Evolutionary conservation across 2,113 vertebrate species (phyloP).

Genomic region (Chloropsis cyanopogon): DNA sequence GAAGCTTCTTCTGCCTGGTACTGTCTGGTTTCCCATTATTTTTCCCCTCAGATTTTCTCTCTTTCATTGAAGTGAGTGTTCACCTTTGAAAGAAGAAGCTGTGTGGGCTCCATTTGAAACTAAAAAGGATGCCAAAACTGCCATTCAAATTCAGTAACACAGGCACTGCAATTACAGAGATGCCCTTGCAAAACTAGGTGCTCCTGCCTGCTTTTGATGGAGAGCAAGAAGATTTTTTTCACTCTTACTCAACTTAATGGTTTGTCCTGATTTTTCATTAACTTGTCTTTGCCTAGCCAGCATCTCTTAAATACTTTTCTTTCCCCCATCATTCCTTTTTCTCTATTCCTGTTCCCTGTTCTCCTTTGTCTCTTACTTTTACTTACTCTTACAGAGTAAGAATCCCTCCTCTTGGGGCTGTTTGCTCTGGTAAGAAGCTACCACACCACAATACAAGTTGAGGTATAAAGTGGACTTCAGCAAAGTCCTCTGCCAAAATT

Average conservation of each 20-base stretch:
- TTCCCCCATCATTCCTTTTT: background rate
- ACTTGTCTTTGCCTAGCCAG: background rate
- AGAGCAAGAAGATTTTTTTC: background rate
- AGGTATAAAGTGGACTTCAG: background rate
- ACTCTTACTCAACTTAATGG: background rate
- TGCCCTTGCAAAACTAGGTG: background rate
- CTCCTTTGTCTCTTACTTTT: background rate
- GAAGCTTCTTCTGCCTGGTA: background rate
- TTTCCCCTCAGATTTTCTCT: background rate
- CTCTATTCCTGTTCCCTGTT: background rate
- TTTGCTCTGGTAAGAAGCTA: background rate
- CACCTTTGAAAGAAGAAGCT: constrained; percentile 6
- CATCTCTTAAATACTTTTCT: background rate
- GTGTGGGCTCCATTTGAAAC: background rate
- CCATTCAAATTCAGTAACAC: background rate
- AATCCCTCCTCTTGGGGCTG: background rate
- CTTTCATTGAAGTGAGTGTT: background rate
- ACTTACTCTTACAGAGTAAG: too few species aligned
- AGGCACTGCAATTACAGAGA: background rate
- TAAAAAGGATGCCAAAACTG: background rate
- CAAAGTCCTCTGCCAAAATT: background rate
- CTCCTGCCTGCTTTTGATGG: background rate
- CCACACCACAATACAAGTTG: background rate
- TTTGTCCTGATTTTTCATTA: background rate
- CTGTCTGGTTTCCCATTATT: background rate